These are phyloP conservation scores for Drosophila cognata DNA, from an alignment of 2,888 invertebrate genomes.

Conservation along the genomic window DNA sequence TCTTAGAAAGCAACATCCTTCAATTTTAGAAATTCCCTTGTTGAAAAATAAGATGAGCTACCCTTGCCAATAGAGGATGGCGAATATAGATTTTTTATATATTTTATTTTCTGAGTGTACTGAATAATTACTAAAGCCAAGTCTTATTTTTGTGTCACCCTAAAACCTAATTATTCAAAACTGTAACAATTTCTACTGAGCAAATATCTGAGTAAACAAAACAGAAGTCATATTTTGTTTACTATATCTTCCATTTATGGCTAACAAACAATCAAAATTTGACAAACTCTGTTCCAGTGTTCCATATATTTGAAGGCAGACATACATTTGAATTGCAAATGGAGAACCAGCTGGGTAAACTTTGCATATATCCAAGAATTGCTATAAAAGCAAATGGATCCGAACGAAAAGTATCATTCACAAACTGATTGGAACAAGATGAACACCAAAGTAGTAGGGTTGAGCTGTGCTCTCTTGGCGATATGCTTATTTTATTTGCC, in stretches of 20 bases:
- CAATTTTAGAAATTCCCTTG: neutral
- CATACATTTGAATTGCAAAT: neutral
- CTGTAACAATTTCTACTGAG: neutral
- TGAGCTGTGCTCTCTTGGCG: slow-evolving; percentile 33
- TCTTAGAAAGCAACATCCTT: neutral
- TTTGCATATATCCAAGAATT: neutral
- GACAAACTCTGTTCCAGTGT: neutral
- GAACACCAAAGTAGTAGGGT: slow-evolving; percentile 8
- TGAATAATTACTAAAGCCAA: neutral
- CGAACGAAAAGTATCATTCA: slow-evolving; percentile 24
- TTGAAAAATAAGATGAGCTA: neutral
- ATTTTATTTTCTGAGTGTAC: neutral
- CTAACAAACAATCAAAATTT: neutral
- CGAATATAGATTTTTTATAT: neutral
- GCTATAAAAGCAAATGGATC: slow-evolving; percentile 22
- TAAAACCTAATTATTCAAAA: neutral
- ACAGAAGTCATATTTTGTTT: neutral
- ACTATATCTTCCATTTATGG: neutral
- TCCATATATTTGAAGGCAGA: neutral
- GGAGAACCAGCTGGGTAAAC: slow-evolving; percentile 3
- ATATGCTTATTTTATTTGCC: slow-evolving; percentile 28
- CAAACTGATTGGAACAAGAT: slow-evolving; percentile 17
- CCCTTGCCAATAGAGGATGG: neutral
- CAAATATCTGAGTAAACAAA: neutral
- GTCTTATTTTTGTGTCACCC: neutral